These are phyloP conservation scores for Acanthurus lineatus DNA, from an alignment of 2,797 vertebrate species.

Conservation along the genomic window DNA sequence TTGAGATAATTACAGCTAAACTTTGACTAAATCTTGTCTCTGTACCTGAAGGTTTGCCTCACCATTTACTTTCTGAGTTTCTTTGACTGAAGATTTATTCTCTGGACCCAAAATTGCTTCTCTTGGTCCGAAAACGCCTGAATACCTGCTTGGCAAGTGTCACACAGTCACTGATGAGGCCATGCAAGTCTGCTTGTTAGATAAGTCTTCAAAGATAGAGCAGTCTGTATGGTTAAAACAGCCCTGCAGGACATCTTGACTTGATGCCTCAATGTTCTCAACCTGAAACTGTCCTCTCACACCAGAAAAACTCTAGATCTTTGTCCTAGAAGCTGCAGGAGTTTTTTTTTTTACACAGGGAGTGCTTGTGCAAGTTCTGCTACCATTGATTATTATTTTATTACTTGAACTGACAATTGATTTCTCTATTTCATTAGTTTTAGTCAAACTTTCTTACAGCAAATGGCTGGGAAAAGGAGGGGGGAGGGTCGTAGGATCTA, in stretches of 20 bases:
- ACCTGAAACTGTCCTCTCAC: background rate
- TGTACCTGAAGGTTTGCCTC: slow-evolving; percentile 5
- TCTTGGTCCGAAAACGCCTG: background rate
- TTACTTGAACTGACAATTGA: background rate
- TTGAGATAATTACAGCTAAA: slow-evolving; percentile 19
- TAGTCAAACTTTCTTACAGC: slow-evolving; percentile 1
- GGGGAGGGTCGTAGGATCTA: background rate
- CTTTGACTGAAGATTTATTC: background rate
- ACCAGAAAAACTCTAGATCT: background rate
- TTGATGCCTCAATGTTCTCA: background rate
- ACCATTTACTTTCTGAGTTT: background rate
- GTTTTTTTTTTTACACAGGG: background rate
- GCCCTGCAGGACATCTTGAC: background rate
- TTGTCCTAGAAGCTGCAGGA: background rate
- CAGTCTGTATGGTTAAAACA: background rate
- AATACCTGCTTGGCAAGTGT: background rate
- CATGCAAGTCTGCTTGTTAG: background rate
- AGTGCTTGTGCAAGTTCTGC: background rate
- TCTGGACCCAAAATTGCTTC: background rate
- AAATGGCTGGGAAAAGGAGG: background rate
- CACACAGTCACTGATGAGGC: background rate
- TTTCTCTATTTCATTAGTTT: background rate
- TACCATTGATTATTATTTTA: background rate
- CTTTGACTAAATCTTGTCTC: slow-evolving; percentile 9
- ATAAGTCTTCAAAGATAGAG: background rate